phyloP scores from a whole-genome alignment of 2,888 invertebrate genomes.

The Eupithecia dodoneata region DNA sequence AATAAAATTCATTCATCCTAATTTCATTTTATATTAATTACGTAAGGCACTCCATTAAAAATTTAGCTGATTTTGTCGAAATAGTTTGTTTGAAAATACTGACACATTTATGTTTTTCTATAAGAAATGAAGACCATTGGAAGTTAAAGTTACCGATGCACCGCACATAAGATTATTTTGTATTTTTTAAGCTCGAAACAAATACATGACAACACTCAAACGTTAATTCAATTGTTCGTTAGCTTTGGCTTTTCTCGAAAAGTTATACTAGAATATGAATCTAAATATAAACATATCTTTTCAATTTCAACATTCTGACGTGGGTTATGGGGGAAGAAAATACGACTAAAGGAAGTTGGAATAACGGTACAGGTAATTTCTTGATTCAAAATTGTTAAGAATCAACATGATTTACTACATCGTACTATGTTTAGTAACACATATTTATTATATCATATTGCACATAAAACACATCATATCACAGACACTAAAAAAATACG shows the following conservation, averaged over 20 bases:
- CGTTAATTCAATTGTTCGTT: background rate
- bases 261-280: background rate
- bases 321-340: background rate
- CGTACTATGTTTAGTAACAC: conserved; percentile 29
- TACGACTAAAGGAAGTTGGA: background rate
- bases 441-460: conserved; percentile 38
- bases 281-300: background rate
- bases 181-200: conserved; percentile 57
- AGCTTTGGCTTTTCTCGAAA: background rate
- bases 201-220: conserved; percentile 38
- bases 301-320: background rate
- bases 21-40: conserved; percentile 82
- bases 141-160: conserved; percentile 69
- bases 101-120: conserved; percentile 55
- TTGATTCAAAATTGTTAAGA: background rate
- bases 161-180: conserved; percentile 57
- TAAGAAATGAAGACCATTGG: conserved; percentile 79
- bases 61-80: conserved; percentile 80
- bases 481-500: conserved; percentile 45
- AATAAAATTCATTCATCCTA: conserved; percentile 82
- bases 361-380: background rate
- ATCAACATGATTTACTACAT: conserved; percentile 7
- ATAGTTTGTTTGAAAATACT: conserved; percentile 68
- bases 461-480: conserved; percentile 46
- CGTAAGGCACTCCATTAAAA: conserved; percentile 84